phyloP scores from a whole-genome alignment of 2,113 vertebrate genomes.

The human region GRCh38 chr3:119657501-119658000 shows the following conservation, averaged over 20 bases:
- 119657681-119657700: neutral
- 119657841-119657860: neutral
- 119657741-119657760: neutral
- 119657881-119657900: neutral
- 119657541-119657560: neutral
- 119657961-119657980: neutral
- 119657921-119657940: neutral
- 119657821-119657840: neutral
- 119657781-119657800: neutral
- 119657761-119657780: neutral
- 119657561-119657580: neutral
- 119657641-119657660: neutral
- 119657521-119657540: neutral
- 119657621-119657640: neutral
- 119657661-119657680: neutral
- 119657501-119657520: neutral
- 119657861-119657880: neutral
- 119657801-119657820: neutral
- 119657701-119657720: neutral
- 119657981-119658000: neutral
- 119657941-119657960: constrained; percentile 11
- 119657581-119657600: constrained; percentile 1
- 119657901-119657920: constrained; percentile 7
- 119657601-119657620: neutral
- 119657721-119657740: neutral